Evolutionary conservation across 2,888 invertebrate genomes (phyloP), one percentile per base, ranked within the genome.

Genomic region (Drosophila pseudotakahashii): DNA sequence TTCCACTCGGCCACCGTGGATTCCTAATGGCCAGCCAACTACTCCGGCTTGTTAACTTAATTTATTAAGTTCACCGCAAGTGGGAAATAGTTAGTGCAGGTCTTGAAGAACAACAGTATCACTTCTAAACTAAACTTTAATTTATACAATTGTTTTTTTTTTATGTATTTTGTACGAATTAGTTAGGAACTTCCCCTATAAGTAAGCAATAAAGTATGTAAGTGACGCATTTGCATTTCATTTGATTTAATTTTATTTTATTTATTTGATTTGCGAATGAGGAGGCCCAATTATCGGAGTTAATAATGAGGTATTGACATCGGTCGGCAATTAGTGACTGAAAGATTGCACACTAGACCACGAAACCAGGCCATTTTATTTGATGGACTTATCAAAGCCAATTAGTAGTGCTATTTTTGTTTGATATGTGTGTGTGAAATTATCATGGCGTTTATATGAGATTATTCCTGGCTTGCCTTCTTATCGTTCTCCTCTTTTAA

Each of bases 161-260:
- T 26, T 13, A 32, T n/a, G n/a, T 11, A 3, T 26, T 23, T 13
- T 16, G 26, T 37, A 34, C 10, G 16, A 41, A 13, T 42, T 54
- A 54, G 19, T 7, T 16, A 7, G 13, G 19, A 34, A 34, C 42
- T 42, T 42, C 23, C 30, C 16, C 16, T 16, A 42, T 13, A 23
- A 13, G 2, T 59, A 62, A 39, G 61, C 16, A 45, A 59, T 47
- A 45, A 59, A 62, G 23, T 44, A 10, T 23, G n/a, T 13, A 60
- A 59, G 11, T 41, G 41, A 9, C 19, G 13, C 9, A 19, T 23
- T 1, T n/a, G 30, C 3, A 47, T 16, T 47, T 7, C 10, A 14
- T 47, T 6, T 30, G 30, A 4, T 34, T 34, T 4, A 4, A 13
- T 14, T 5, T 16, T 13, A 11, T 16, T 16, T 7, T 19, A 11